phyloP scores from a whole-genome alignment of 1,140 invertebrate genomes.

The Meloidogyne hapla region DNA sequence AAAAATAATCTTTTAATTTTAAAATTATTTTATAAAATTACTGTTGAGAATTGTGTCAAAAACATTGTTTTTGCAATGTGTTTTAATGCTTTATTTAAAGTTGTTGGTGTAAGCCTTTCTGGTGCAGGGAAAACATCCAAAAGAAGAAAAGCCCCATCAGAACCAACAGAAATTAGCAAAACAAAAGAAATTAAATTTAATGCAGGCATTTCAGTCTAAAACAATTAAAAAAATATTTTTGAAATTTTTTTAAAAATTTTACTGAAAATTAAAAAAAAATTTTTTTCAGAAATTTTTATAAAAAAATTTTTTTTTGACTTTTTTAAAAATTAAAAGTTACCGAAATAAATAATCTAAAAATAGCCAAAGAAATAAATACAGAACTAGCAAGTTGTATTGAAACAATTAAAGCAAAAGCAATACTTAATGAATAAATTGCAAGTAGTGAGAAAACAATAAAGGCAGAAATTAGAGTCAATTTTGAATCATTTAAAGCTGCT shows the following conservation, averaged over 20 bases:
- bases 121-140: constrained; percentile 48
- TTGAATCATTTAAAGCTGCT: constrained; percentile 46
- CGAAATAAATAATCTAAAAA: constrained; percentile 9
- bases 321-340: neutral
- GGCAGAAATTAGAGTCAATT: constrained; percentile 45
- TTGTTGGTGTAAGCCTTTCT: constrained; percentile 39
- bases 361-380: constrained; percentile 30
- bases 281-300: neutral
- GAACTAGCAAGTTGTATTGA: constrained; percentile 38
- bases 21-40: neutral
- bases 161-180: constrained; percentile 58
- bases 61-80: constrained; percentile 61
- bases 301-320: neutral
- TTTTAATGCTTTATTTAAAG: constrained; percentile 37
- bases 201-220: constrained; percentile 58
- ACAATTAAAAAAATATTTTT: constrained; percentile 21
- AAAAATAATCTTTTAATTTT: constrained; percentile 36
- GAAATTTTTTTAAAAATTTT: neutral
- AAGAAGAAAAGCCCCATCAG: constrained; percentile 61
- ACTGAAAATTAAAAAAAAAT: neutral
- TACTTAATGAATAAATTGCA: constrained; percentile 27
- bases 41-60: constrained; percentile 61
- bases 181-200: constrained; percentile 62
- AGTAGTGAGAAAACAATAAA: constrained; percentile 36
- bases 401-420: constrained; percentile 44